Conservation (phyloP, 2,797 vertebrate genomes). For the Babyrousa celebensis region DNA sequence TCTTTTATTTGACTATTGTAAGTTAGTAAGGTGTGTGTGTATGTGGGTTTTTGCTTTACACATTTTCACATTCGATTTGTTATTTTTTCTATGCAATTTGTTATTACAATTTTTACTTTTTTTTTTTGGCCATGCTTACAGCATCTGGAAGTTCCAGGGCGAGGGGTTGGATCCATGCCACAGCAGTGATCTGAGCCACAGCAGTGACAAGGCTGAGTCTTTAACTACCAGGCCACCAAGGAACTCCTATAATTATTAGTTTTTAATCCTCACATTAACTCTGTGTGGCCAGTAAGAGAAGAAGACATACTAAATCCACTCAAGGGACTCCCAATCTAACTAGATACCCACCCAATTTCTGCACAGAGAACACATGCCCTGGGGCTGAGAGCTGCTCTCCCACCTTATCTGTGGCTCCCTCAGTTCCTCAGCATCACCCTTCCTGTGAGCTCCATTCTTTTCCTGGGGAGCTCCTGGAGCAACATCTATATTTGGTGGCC, state of each 20-base stretch:
- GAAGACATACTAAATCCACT: not conserved
- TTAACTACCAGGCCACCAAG: too few species aligned
- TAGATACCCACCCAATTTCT: not conserved
- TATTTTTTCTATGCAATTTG: not conserved
- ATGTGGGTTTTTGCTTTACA: not conserved
- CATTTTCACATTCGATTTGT: not conserved
- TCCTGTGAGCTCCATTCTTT: constrained; percentile 88
- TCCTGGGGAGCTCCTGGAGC: constrained; percentile 97
- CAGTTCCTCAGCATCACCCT: constrained; percentile 90
- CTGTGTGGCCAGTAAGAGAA: not conserved
- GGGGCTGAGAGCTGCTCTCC: not conserved
- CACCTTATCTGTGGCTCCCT: constrained; percentile 95
- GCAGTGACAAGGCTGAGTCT: too few species aligned
- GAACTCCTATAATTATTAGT: not conserved
- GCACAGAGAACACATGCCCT: rapidly evolving
- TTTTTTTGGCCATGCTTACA: not conserved
- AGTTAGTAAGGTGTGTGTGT: not conserved
- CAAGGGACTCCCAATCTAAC: not conserved
- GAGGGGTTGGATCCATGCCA: too few species aligned
- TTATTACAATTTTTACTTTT: not conserved
- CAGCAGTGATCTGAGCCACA: too few species aligned
- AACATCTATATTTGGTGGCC: constrained; percentile 91
- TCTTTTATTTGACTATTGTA: not conserved
- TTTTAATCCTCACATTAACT: constrained; percentile 19
- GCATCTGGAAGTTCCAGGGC: too few species aligned